phyloP scores from a whole-genome alignment of 37 sponge, comb jelly and placozoan genomes.

The Beroe ovata region DNA sequence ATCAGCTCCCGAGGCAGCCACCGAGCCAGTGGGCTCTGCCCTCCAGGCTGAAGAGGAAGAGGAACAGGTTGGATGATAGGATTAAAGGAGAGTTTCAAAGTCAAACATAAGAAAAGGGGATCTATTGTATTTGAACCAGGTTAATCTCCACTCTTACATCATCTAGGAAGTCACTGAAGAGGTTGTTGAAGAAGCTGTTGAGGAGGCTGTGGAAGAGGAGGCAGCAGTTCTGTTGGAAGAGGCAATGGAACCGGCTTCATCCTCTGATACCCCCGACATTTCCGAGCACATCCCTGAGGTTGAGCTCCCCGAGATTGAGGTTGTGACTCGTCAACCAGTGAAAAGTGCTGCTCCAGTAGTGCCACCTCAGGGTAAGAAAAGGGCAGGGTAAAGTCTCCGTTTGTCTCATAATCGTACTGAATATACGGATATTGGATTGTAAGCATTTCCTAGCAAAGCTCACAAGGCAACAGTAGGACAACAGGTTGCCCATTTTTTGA shows the following conservation, averaged over 20 bases:
- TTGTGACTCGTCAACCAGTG: constrained; percentile 5
- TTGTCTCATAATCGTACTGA: too few species aligned
- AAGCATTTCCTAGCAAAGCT: too few species aligned
- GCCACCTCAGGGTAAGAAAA: too few species aligned
- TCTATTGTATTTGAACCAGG: too few species aligned
- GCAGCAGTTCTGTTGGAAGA: constrained; percentile 15
- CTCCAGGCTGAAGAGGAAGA: constrained; percentile 44
- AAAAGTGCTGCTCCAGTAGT: not conserved
- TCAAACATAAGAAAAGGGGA: too few species aligned
- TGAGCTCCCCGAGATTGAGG: constrained; percentile 17
- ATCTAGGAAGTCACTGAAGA: too few species aligned
- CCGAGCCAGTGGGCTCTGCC: too few species aligned
- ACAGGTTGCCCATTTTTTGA: not conserved
- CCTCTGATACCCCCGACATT: not conserved
- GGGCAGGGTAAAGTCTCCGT: too few species aligned
- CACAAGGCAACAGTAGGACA: too few species aligned
- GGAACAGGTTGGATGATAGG: not conserved
- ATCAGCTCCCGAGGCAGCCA: too few species aligned
- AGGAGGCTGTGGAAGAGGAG: not conserved
- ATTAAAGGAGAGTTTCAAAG: not conserved
- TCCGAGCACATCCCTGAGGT: not conserved
- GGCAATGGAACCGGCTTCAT: constrained; percentile 5
- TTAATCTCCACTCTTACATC: too few species aligned
- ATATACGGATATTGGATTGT: too few species aligned
- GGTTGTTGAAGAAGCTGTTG: constrained; percentile 12